Base-by-base conservation (phyloP, 2,113 vertebrate species). In the Oryzias javanicus region DNA sequence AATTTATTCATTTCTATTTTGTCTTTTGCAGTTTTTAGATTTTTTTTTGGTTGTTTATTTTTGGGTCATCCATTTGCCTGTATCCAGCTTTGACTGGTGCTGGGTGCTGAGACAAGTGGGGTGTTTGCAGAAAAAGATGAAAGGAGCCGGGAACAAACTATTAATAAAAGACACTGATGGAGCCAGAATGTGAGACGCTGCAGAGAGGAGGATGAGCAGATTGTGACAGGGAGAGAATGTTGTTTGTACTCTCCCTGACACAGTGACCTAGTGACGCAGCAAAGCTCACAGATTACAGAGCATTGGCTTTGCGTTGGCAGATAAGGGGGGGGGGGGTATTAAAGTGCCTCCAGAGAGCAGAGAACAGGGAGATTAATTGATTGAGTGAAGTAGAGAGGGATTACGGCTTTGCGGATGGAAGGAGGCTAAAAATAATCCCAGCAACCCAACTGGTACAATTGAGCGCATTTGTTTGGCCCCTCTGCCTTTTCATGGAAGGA, bases 201-300 rank as follows among this genome's bases (percentile, higher is more conserved):
- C 20, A 17, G 42, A 58, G 24, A 61, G 53, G 41, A 74, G n/a
- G 57, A 63, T 46, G 61, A 53, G 49, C 7, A 27, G 61, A 45
- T 59, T 35, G 29, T 64, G 71, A 68, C 49, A 54, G 60, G 59
- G 57, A 12, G 45, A 64, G 58, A 64, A 45, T 24, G 8, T 6
- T 59, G 27, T 60, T 78, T 70, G 35, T 19, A 55, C 52, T 74
- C 24, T 52, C 22, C 72, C 62, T 82, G 86, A 84, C 83, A 88
- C 61, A 86, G 67, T 88, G 82, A 86, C 86, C 80, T 54, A 74
- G 71, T 85, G 83, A 86, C 41, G 78, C 70, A 66, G 72, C 61
- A 72, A 48, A 82, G 72, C 69, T 70, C 75, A 52, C 61, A 79
- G 84, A 86, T 89, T 86, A 85, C 49, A 79, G 70, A 49, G 18